Conservation (phyloP, 2,888 invertebrate species). For the Cephus spinipes region DNA sequence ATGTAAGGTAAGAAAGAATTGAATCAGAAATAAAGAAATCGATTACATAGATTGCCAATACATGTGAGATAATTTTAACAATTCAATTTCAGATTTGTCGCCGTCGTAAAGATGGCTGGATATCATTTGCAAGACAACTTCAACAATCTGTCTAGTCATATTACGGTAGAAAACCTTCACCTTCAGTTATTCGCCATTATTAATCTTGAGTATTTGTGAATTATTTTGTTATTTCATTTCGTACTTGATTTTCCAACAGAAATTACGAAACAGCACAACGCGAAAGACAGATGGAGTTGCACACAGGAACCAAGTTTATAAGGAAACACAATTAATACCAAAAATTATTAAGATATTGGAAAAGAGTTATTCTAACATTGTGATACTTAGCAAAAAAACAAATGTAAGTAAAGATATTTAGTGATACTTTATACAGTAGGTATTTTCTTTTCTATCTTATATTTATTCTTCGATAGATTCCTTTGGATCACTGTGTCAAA, state of each 20-base stretch:
- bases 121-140: constrained; percentile 71
- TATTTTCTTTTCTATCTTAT: not conserved
- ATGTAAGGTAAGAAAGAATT: constrained; percentile 66
- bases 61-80: not conserved
- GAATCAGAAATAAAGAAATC: not conserved
- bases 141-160: constrained; percentile 71
- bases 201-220: not conserved
- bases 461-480: constrained; percentile 41
- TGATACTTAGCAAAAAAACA: constrained; percentile 72
- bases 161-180: constrained; percentile 65
- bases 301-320: constrained; percentile 69
- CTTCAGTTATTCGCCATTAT: not conserved
- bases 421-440: not conserved
- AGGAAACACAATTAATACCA: constrained; percentile 75
- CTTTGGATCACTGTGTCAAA: constrained; percentile 69
- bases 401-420: constrained; percentile 63
- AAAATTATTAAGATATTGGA: constrained; percentile 75
- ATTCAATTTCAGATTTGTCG: constrained; percentile 68
- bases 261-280: constrained; percentile 50
- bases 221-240: not conserved
- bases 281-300: constrained; percentile 63
- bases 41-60: not conserved
- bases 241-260: not conserved
- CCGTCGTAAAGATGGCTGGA: constrained; percentile 71
- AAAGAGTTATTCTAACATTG: constrained; percentile 72